Conservation (phyloP, 2,888 invertebrate species). For the Harpagoxenus sublaevis region DNA sequence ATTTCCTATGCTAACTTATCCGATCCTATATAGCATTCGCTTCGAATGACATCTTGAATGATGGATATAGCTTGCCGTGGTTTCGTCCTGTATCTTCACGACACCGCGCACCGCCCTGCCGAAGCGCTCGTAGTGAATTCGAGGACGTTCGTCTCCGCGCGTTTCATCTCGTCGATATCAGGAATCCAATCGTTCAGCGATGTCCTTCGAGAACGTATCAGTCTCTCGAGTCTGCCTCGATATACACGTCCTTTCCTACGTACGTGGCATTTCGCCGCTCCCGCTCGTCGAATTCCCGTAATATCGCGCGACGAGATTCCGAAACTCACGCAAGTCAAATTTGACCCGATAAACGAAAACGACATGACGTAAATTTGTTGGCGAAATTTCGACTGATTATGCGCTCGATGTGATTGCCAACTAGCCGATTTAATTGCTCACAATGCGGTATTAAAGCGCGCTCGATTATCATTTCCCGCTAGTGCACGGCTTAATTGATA, state of each 20-base stretch:
- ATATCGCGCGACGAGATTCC: conserved; percentile 55
- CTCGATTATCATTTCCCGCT: not conserved
- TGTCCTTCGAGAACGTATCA: conserved; percentile 46
- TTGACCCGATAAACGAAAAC: conserved; percentile 5
- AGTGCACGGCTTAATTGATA: not conserved
- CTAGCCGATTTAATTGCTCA: not conserved
- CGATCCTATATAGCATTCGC: not conserved
- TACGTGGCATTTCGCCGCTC: conserved; percentile 26
- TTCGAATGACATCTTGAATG: conserved; percentile 11
- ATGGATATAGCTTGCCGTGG: not conserved
- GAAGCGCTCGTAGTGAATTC: not conserved
- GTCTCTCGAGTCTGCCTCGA: conserved; percentile 35
- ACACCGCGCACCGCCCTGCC: not conserved
- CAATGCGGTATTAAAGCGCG: not conserved
- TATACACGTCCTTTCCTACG: not conserved
- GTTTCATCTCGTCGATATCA: conserved; percentile 47
- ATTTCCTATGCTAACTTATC: not conserved
- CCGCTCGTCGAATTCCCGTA: conserved; percentile 45
- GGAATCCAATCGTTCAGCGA: conserved; percentile 61
- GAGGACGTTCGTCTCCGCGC: conserved; percentile 7
- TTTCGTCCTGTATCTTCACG: conserved; percentile 25
- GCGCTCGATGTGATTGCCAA: not conserved
- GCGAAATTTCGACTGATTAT: conserved; percentile 27
- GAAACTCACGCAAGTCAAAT: conserved; percentile 11
- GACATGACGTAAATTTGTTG: not conserved